These are phyloP conservation scores for Popillia japonica DNA, from an alignment of 1,140 invertebrate genomes.

Conservation along the genomic window DNA sequence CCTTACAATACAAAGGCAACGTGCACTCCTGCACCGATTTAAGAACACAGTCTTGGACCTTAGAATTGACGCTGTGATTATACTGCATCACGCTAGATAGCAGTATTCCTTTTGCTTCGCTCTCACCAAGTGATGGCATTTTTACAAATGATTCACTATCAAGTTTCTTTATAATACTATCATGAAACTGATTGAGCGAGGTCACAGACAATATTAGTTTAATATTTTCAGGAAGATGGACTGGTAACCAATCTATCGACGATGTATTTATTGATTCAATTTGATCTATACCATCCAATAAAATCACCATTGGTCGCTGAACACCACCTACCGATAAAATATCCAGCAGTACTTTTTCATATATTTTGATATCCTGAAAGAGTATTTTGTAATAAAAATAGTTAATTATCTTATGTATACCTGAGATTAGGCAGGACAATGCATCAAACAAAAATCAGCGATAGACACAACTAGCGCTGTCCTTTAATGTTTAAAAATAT, in stretches of 20 bases:
- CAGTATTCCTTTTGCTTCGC: conserved; percentile 64
- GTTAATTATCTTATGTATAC: too few relatives aligned
- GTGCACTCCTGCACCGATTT: conserved; percentile 70
- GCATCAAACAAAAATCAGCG: too few relatives aligned
- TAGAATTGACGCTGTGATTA: conserved; percentile 69
- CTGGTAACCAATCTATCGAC: conserved; percentile 73
- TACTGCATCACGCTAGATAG: conserved; percentile 67
- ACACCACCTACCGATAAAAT: conserved; percentile 66
- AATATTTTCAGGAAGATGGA: conserved; percentile 71
- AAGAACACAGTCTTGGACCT: conserved; percentile 67
- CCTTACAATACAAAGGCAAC: conserved; percentile 73
- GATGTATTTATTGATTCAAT: conserved; percentile 62
- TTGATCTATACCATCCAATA: conserved; percentile 79
- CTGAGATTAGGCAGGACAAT: too few relatives aligned
- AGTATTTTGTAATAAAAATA: too few relatives aligned
- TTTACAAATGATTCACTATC: conserved; percentile 58
- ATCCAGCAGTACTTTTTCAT: conserved; percentile 65
- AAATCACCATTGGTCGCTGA: conserved; percentile 69
- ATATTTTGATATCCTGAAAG: conserved; percentile 65
- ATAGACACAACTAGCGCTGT: too few relatives aligned
- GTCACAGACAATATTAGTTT: conserved; percentile 77
- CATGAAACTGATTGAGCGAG: conserved; percentile 63
- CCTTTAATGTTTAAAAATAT: too few relatives aligned
- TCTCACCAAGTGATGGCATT: conserved; percentile 63
- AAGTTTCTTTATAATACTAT: conserved; percentile 60